Evolutionary conservation across 2,113 vertebrate genomes (phyloP).

Genomic region (Xenopus laevis): DNA sequence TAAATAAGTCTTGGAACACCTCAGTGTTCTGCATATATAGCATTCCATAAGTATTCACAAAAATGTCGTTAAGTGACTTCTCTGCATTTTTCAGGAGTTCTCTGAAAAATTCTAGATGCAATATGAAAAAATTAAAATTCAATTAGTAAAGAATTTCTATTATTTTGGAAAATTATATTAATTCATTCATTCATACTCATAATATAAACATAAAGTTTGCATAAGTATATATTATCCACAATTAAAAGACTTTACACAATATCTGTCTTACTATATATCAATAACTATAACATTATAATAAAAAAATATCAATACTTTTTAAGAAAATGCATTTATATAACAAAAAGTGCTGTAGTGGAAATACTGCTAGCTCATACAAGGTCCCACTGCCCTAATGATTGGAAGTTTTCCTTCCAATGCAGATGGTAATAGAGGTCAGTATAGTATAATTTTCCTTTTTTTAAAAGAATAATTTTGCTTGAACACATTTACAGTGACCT

Average conservation of each 20-base stretch:
- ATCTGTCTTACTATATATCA: neutral
- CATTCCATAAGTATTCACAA: conserved; percentile 85
- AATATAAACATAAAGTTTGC: neutral
- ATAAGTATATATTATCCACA: neutral
- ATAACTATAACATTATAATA: too few species aligned
- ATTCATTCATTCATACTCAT: too few species aligned
- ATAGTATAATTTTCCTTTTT: too few species aligned
- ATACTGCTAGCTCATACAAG: too few species aligned
- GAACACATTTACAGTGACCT: too few species aligned
- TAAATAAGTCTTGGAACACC: conserved; percentile 93
- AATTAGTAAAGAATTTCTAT: neutral
- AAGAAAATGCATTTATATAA: too few species aligned
- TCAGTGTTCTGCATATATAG: conserved; percentile 92
- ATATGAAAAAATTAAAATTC: conserved; percentile 18
- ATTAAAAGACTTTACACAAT: neutral
- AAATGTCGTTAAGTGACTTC: conserved; percentile 89
- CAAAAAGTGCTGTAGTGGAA: too few species aligned
- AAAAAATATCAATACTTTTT: too few species aligned
- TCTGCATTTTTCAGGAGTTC: conserved; percentile 93
- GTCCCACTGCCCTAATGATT: too few species aligned
- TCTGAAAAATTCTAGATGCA: conserved; percentile 81
- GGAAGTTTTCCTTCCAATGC: too few species aligned
- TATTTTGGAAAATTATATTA: neutral
- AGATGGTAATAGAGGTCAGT: too few species aligned
- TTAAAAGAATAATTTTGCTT: too few species aligned